Evolutionary conservation across 2,888 invertebrate genomes (phyloP), one percentile per base, ranked within the genome.

Genomic region (Strigamia transsilvanica): DNA sequence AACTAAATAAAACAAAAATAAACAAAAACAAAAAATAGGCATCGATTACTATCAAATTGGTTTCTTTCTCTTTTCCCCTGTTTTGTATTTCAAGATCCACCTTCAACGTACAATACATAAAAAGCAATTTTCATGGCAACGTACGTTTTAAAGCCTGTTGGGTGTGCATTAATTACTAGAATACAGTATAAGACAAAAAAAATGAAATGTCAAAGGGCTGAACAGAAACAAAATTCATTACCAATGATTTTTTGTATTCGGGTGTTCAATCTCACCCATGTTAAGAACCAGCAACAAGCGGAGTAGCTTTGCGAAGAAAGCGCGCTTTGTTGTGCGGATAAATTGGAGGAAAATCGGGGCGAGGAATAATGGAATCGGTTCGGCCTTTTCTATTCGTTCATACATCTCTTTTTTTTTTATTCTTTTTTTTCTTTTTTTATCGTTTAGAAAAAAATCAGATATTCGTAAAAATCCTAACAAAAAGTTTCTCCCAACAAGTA

Each of bases 401-500:
- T 73, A 66, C 38, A 34, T 82, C 51, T 80, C 79, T 46, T 51
- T 82, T 83, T 78, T 21, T 73, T 82, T 83, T 78, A 15, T 78
- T 56, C 41, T 34, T 78, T 21, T 51, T 78, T 83, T 80, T n/a
- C n/a, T n/a, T 82, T 82, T 61, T 82, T 61, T 18, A 21, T 78
- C 80, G 83, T 84, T 83, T 82, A 82, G 73, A 83, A 82, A 83
- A n/a, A 83, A 83, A 83, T 82, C 77, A 77, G 80, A 38, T 79
- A 81, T 80, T 83, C 83, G 85, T 85, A 86, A 86, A 86, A 86
- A 86, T 85, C 85, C 85, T 85, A 86, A 86, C 85, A 86, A 86
- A 87, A 86, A 86, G 85, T 85, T 85, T 86, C 86, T 85, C 84
- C 91, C 90, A 91, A 91, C 90, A 91, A 90, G 91, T 91, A 91